These are phyloP conservation scores for Bos javanicus DNA, from an alignment of 2,113 vertebrate species.

Conservation along the genomic window DNA sequence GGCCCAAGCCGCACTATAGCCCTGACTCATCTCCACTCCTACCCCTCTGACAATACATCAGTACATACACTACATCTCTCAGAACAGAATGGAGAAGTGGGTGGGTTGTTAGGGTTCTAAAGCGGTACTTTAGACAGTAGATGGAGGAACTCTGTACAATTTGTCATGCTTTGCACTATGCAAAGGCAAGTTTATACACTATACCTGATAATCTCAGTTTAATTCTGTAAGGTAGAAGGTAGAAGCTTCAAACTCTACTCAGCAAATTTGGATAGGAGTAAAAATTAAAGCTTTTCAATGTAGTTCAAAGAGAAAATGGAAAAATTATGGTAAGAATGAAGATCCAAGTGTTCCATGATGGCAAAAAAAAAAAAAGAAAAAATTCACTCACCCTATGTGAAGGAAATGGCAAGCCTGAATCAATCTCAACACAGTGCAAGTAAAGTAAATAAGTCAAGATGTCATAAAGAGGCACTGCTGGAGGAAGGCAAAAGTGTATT, in stretches of 20 bases:
- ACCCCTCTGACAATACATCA: neutral
- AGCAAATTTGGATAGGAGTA: neutral
- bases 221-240: neutral
- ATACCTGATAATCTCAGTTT: neutral
- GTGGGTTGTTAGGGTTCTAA: neutral
- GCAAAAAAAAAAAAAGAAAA: neutral
- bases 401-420: neutral
- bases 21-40: neutral
- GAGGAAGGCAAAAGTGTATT: neutral
- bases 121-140: neutral
- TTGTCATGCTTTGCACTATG: neutral
- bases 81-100: neutral
- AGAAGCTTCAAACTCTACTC: neutral
- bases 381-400: neutral
- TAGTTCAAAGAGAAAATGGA: neutral
- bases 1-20: fast-evolving
- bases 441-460: neutral
- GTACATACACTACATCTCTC: neutral
- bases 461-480: neutral
- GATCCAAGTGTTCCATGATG: neutral
- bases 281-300: neutral
- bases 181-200: neutral
- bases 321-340: neutral
- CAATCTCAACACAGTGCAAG: neutral
- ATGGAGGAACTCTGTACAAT: neutral